A percentile compares a stretch with the other conserved stretches of the same genome.
These are phyloP conservation scores for Chloroceryle inda DNA, from an alignment of 2,797 vertebrate species.

Conservation along the genomic window DNA sequence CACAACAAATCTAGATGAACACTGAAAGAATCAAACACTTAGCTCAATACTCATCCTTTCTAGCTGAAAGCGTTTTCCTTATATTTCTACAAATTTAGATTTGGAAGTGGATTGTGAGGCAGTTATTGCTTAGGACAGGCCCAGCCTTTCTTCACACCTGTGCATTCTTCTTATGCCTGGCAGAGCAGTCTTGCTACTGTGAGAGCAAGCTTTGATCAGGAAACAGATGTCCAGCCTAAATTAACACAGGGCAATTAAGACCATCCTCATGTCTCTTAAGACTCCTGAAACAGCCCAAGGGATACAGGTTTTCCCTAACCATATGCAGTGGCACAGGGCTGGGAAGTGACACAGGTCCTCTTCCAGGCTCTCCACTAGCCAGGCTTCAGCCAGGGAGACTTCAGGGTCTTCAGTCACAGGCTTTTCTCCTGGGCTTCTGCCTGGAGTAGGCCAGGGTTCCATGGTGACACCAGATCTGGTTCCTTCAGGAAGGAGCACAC, in stretches of 20 bases:
- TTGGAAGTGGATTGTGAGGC: not conserved
- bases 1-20: not conserved
- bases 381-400: not conserved
- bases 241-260: not conserved
- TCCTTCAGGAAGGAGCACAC: not conserved
- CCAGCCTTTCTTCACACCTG: not conserved
- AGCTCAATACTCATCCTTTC: not conserved
- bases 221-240: constrained; percentile 37
- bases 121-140: not conserved
- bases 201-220: constrained; percentile 10
- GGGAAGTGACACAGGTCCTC: not conserved
- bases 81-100: not conserved
- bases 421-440: not conserved
- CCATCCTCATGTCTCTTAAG: not conserved
- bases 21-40: not conserved
- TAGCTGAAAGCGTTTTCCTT: not conserved
- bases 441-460: not conserved
- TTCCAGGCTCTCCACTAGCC: not conserved
- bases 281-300: not conserved
- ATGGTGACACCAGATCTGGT: not conserved
- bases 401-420: not conserved
- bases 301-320: not conserved
- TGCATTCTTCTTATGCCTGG: not conserved
- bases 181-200: not conserved
- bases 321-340: not conserved